Conservation (phyloP, 2,888 invertebrate genomes). For the Willowsia nigromaculata region DNA sequence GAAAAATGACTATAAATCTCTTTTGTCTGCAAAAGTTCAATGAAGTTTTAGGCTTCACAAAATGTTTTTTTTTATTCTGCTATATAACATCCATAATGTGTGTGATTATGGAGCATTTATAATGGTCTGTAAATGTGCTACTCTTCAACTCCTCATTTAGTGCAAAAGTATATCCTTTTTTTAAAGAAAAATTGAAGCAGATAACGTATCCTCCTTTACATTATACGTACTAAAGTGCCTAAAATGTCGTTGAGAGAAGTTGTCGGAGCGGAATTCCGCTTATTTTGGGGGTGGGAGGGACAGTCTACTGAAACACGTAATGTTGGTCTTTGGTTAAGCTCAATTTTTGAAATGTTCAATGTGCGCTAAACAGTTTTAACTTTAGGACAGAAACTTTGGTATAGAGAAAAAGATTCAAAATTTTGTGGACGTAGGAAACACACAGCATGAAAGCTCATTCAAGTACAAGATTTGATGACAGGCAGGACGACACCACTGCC, state of each 20-base stretch:
- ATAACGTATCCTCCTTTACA: constrained; percentile 31
- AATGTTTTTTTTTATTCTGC: constrained; percentile 17
- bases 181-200: not conserved
- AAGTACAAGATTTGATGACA: constrained; percentile 42
- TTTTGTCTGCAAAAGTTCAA: constrained; percentile 46
- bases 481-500: constrained; percentile 28
- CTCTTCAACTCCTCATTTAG: constrained; percentile 14
- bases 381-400: not conserved
- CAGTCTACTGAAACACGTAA: not conserved
- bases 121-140: constrained; percentile 37
- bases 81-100: constrained; percentile 39
- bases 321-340: constrained; percentile 29
- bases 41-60: constrained; percentile 36
- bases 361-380: not conserved
- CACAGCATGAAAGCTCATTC: constrained; percentile 57
- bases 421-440: constrained; percentile 44
- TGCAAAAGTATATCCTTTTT: constrained; percentile 20
- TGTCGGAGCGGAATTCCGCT: constrained; percentile 69
- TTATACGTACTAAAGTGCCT: constrained; percentile 36
- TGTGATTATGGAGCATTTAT: constrained; percentile 44
- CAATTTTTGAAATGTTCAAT: not conserved
- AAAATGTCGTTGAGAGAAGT: constrained; percentile 64
- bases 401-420: constrained; percentile 16
- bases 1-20: constrained; percentile 45
- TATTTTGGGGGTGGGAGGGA: constrained; percentile 44